phyloP scores from a whole-genome alignment of 1,140 invertebrate species.

The Camponotus floridanus region DNA sequence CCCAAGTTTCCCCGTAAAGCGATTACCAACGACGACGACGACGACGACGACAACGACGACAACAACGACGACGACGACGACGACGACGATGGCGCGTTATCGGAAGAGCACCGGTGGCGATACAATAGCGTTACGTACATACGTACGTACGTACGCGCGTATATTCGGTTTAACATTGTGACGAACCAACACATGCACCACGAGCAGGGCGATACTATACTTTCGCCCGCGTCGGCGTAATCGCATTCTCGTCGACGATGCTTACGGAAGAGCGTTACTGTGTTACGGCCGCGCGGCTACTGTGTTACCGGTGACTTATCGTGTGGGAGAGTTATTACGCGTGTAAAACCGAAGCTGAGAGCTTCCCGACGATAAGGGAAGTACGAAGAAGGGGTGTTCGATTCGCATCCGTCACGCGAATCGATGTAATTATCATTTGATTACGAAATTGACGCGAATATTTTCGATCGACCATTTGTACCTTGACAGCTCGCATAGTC shows the following conservation, averaged over 20 bases:
- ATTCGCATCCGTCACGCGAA: neutral
- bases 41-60: neutral
- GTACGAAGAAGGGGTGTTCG: neutral
- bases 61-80: slow-evolving; percentile 2
- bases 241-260: slow-evolving; percentile 62
- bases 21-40: slow-evolving; percentile 63
- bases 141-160: neutral
- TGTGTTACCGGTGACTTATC: slow-evolving; percentile 53
- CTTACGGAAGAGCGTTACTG: slow-evolving; percentile 61
- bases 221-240: slow-evolving; percentile 73
- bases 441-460: neutral
- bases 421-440: neutral
- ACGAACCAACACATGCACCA: slow-evolving; percentile 54
- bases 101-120: slow-evolving; percentile 65
- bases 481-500: neutral
- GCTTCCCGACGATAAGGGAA: slow-evolving; percentile 1
- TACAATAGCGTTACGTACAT: slow-evolving; percentile 59
- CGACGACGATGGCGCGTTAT: slow-evolving; percentile 61
- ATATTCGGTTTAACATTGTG: slow-evolving; percentile 52
- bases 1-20: slow-evolving; percentile 74
- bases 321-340: slow-evolving; percentile 59
- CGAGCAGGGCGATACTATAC: slow-evolving; percentile 57
- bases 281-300: slow-evolving; percentile 42
- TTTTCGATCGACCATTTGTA: neutral
- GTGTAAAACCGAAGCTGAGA: slow-evolving; percentile 9